phyloP scores from a whole-genome alignment of 2,888 invertebrate genomes.

The Parnassius orleans region DNA sequence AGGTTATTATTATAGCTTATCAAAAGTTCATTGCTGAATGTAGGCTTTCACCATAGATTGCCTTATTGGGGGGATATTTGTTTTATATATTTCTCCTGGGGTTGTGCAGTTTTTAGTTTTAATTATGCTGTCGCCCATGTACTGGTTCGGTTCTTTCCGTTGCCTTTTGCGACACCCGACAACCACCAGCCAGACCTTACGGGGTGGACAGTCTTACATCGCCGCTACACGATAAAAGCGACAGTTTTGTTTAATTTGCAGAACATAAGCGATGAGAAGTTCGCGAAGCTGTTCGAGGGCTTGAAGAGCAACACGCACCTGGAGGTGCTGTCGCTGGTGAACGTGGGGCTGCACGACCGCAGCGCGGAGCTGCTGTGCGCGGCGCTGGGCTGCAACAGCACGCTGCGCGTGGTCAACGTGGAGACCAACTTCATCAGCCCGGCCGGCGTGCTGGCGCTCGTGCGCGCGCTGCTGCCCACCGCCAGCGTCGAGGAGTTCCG shows the following conservation, averaged over 20 bases:
- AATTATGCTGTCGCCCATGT: too few species aligned
- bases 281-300: constrained; percentile 93
- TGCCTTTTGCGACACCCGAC: too few species aligned
- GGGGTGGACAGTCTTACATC: too few species aligned
- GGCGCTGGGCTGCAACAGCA: constrained; percentile 89
- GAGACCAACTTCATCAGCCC: constrained; percentile 99
- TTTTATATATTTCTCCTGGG: too few species aligned
- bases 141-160: too few species aligned
- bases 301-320: constrained; percentile 94
- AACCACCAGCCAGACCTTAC: too few species aligned
- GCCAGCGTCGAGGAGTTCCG: constrained; percentile 96
- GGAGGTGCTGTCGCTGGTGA: constrained; percentile 94
- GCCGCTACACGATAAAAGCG: too few species aligned
- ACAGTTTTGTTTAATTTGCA: constrained; percentile 62
- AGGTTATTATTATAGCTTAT: too few species aligned
- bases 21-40: too few species aligned
- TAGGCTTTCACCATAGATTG: too few species aligned
- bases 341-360: constrained; percentile 95
- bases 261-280: constrained; percentile 98
- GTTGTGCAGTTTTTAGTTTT: too few species aligned
- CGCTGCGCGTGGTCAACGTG: constrained; percentile 91
- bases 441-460: constrained; percentile 90
- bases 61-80: too few species aligned
- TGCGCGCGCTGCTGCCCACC: constrained; percentile 92
- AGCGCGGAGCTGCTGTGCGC: constrained; percentile 90